Conservation (phyloP, 2,888 invertebrate genomes). For the Oxytorus armatus region DNA sequence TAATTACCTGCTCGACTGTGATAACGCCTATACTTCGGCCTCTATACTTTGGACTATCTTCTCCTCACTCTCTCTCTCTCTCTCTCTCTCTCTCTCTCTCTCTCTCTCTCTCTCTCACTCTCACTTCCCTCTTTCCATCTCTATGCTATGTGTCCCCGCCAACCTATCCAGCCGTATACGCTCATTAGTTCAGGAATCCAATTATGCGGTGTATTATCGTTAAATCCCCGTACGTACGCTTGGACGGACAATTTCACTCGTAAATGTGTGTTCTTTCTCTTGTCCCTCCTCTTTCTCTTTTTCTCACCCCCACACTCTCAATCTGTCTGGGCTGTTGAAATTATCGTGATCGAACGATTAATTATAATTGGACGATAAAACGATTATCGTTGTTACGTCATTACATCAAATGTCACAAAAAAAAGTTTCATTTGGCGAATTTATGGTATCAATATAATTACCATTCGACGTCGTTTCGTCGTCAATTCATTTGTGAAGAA, state of each 20-base stretch:
- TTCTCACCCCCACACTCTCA: background rate
- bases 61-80: conserved; percentile 53
- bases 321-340: background rate
- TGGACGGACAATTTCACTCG: conserved; percentile 73
- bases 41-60: conserved; percentile 66
- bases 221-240: conserved; percentile 77
- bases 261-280: conserved; percentile 23
- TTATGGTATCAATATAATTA: too few species aligned
- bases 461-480: too few species aligned
- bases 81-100: conserved; percentile 53
- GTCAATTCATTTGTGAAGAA: background rate
- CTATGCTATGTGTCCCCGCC: conserved; percentile 14
- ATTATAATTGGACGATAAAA: too few species aligned
- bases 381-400: too few species aligned
- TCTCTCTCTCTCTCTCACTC: conserved; percentile 37
- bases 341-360: too few species aligned
- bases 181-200: conserved; percentile 80
- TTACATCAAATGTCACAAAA: too few species aligned
- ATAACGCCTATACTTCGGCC: conserved; percentile 53
- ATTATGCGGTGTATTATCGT: conserved; percentile 80
- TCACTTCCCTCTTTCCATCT: conserved; percentile 7
- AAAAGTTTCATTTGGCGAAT: too few species aligned
- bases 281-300: background rate
- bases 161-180: conserved; percentile 47
- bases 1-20: conserved; percentile 78